These are phyloP conservation scores for Drosophila melanosoma DNA, from an alignment of 2,888 invertebrate genomes.

Conservation along the genomic window DNA sequence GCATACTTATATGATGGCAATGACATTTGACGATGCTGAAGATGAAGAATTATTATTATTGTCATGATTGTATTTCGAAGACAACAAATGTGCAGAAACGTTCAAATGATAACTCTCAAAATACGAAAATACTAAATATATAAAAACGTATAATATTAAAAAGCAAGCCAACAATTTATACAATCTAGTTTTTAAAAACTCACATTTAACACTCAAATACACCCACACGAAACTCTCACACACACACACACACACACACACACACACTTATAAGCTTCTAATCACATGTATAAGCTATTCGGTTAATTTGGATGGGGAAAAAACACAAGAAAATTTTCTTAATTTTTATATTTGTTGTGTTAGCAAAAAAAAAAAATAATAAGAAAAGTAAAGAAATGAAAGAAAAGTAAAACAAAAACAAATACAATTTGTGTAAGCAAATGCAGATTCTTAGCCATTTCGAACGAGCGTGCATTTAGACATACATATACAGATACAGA, in stretches of 20 bases:
- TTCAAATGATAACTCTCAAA: conserved; percentile 24
- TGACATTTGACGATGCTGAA: conserved; percentile 45
- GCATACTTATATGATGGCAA: conserved; percentile 41
- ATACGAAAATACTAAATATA: conserved; percentile 32
- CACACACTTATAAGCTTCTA: conserved; percentile 42
- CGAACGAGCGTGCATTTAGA: conserved; percentile 76
- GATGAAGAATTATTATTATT: conserved; percentile 27
- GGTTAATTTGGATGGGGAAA: conserved; percentile 51
- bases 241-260: conserved; percentile 18
- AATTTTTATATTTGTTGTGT: conserved; percentile 64
- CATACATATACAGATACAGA: conserved; percentile 45
- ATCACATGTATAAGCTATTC: conserved; percentile 53
- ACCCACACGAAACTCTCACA: conserved; percentile 22
- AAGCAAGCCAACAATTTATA: conserved; percentile 81
- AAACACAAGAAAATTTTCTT: conserved; percentile 41
- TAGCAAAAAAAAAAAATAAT: conserved; percentile 32
- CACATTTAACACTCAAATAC: conserved; percentile 32
- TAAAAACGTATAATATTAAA: conserved; percentile 54
- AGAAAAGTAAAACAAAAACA: conserved; percentile 15
- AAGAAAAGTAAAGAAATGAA: conserved; percentile 13
- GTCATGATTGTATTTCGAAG: conserved; percentile 48
- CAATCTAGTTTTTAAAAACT: conserved; percentile 69
- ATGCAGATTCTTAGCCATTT: conserved; percentile 78
- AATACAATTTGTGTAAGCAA: conserved; percentile 36
- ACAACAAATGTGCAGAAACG: conserved; percentile 16